A percentile compares a stretch with the other conserved stretches of the same genome.
These are phyloP conservation scores for Neodontobutis hainanensis DNA, from an alignment of 2,113 vertebrate genomes.

Conservation along the genomic window DNA sequence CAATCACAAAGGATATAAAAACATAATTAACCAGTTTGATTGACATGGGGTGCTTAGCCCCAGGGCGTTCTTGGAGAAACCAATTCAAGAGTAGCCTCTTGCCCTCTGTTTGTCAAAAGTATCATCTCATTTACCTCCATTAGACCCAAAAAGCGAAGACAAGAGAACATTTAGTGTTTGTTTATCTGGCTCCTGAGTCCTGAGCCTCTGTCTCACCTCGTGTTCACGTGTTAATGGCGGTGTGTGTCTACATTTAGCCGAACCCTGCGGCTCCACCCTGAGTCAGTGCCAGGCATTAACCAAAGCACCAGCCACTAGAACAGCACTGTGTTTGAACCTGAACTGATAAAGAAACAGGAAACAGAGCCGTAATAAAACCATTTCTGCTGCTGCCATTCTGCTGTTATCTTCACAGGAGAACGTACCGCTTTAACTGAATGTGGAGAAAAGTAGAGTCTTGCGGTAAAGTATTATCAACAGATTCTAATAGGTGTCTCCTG, in stretches of 20 bases:
- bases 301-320: slow-evolving; percentile 25
- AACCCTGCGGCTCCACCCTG: slow-evolving; percentile 32
- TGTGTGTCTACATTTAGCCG: background rate
- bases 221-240: slow-evolving; percentile 38
- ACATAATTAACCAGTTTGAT: too few relatives aligned
- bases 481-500: too few relatives aligned
- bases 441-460: background rate
- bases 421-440: slow-evolving; percentile 13
- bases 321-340: too few relatives aligned
- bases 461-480: background rate
- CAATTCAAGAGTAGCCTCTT: too few relatives aligned
- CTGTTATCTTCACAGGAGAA: background rate
- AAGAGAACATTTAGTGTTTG: background rate
- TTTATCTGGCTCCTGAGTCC: background rate
- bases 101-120: too few relatives aligned
- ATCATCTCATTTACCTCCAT: too few relatives aligned
- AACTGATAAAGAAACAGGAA: background rate
- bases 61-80: too few relatives aligned
- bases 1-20: too few relatives aligned
- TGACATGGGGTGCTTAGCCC: too few relatives aligned
- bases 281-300: slow-evolving; percentile 51
- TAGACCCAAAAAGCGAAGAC: too few relatives aligned
- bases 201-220: slow-evolving; percentile 14
- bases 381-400: background rate
- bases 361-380: background rate